Evolutionary conservation across 1,140 invertebrate species (phyloP).

Genomic region (Steinernema khuongi): DNA sequence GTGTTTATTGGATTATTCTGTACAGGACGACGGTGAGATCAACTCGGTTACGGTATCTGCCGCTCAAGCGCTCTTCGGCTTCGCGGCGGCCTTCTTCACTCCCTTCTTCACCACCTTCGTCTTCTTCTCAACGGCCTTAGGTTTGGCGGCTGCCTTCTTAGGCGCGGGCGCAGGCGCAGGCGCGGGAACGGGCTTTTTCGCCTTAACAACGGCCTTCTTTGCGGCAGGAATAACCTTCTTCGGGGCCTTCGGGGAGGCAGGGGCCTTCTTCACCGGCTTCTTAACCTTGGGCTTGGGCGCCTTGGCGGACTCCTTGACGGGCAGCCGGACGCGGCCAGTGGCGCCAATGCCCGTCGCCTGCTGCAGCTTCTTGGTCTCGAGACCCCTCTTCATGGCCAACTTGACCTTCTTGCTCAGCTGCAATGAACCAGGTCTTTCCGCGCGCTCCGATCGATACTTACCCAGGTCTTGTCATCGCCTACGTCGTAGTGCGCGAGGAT

Average conservation of each 20-base stretch:
- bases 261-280: background rate
- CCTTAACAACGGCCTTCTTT: background rate
- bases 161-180: too few species aligned
- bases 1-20: constrained; percentile 13
- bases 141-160: background rate
- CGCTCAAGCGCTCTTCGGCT: background rate
- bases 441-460: background rate
- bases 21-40: background rate
- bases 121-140: background rate
- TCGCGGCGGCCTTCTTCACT: background rate
- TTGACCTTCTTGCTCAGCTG: constrained; percentile 3
- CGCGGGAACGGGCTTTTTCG: background rate
- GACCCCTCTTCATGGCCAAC: background rate
- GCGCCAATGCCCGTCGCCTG: background rate
- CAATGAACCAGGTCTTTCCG: background rate
- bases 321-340: background rate
- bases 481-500: background rate
- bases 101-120: background rate
- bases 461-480: background rate
- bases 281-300: background rate
- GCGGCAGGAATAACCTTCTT: too few species aligned
- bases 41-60: constrained; percentile 1
- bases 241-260: background rate
- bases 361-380: background rate
- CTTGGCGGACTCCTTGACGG: background rate